These are phyloP conservation scores for Bergia sp. DNA, from an alignment of 92 coral and sea anemone species.

Conservation along the genomic window DNA sequence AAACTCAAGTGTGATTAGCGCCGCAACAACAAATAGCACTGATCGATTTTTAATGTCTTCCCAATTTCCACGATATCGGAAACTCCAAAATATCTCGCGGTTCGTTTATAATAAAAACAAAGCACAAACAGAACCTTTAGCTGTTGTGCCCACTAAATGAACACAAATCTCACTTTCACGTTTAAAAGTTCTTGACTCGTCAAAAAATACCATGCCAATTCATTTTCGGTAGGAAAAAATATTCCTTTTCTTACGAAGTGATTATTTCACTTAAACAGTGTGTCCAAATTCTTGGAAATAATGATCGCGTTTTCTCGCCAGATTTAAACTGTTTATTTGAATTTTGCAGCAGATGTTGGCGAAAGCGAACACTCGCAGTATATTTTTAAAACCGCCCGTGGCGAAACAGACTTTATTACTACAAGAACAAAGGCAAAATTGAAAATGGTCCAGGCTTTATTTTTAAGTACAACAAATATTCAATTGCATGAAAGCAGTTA, in stretches of 20 bases:
- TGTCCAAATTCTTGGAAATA: neutral
- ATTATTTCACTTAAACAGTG: constrained; percentile 32
- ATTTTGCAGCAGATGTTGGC: constrained; percentile 40
- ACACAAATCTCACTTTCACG: neutral
- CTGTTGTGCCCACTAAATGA: neutral
- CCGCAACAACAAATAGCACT: constrained; percentile 53
- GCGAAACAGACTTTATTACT: constrained; percentile 35
- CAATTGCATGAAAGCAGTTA: constrained; percentile 54
- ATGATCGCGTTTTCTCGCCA: constrained; percentile 28
- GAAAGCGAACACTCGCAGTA: neutral
- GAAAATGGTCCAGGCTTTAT: constrained; percentile 52
- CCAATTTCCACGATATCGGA: constrained; percentile 33
- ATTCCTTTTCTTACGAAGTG: neutral
- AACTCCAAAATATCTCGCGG: constrained; percentile 40
- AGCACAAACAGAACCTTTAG: neutral
- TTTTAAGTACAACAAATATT: constrained; percentile 63
- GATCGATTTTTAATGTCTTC: constrained; percentile 61
- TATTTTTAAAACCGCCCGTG: constrained; percentile 41
- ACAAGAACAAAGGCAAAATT: constrained; percentile 48
- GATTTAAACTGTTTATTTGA: constrained; percentile 33
- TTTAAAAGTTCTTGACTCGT: neutral
- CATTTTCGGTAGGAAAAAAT: neutral
- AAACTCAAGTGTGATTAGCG: constrained; percentile 45
- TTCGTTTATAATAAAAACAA: constrained; percentile 34
- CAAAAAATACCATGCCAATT: neutral